Evolutionary conservation across 2,888 invertebrate genomes (phyloP), one percentile per base, ranked within the genome.

Genomic region (Andrena chrysosceles): DNA sequence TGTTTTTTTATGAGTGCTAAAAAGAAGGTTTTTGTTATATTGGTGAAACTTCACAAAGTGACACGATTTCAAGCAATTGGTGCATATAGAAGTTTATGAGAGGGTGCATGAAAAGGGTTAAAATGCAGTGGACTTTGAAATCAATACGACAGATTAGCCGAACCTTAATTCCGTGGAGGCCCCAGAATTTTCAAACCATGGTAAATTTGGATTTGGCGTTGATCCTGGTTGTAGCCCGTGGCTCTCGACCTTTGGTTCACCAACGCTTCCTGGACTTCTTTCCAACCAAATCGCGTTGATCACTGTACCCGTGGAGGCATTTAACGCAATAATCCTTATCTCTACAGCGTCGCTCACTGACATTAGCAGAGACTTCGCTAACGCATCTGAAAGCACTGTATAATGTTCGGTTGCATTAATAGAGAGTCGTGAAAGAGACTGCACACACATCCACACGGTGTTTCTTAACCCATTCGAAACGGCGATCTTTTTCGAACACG

Each of bases 161-260:
- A 90, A 92, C 92, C 96, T 95, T 59, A 96, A 94, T 26, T 95
- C 94, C 83, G 94, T 95, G 72, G 95, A 95, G 86, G 95, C 95
- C 85, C 95, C 95, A 1, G 96, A 96, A 87, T 96, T 96, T 83
- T 96, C 96, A 91, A 96, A 96, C 97, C 97, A 97, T 23, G 97
- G 97, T 93, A 96, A 96, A 89, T 96, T 96, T 77, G 95, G 93
- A 89, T 96, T 96, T 29, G 96, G 96, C 83, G 96, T 95, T 89
- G 96, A 95, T 78, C 96, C 97, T 69, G 95, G 92, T 90, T 95
- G 95, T 63, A 95, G 94, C 0, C 94, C 93, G 2, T 94, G 93
- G 3, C 94, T 95, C 10, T 95, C 93, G 0, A 95, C 93, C 20
- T 95, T 95, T 90, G 94, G 93, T 81, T 95, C 94, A 31, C 94